Conservation (phyloP, 37 sponge, comb jelly and placozoan genomes). For the Chondrilla cf. caribensis region DNA sequence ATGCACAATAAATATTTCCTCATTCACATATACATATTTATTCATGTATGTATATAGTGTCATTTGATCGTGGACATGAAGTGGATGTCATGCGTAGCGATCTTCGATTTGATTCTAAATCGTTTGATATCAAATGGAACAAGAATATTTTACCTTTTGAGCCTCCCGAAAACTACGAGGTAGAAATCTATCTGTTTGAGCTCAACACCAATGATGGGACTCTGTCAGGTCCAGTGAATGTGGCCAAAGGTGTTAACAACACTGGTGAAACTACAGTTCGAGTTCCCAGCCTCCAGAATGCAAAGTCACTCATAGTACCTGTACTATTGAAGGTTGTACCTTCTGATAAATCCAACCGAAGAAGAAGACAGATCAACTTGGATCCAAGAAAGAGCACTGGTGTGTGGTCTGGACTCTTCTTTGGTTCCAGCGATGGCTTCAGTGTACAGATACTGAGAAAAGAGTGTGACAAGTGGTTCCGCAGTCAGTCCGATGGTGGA, state of each 20-base stretch:
- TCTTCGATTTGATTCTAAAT: not conserved
- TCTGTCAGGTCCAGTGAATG: not conserved
- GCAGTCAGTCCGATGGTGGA: not conserved
- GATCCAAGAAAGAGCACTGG: not conserved
- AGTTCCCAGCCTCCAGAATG: not conserved
- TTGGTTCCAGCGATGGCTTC: not conserved
- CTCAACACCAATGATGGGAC: not conserved
- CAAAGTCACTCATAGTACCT: not conserved
- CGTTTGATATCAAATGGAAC: not conserved
- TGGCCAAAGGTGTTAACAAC: not conserved
- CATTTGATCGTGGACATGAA: constrained; percentile 29
- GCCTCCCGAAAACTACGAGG: constrained; percentile 8
- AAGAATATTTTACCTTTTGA: not conserved
- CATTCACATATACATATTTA: too few relatives aligned
- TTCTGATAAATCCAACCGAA: not conserved
- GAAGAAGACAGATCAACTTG: not conserved
- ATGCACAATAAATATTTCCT: too few relatives aligned
- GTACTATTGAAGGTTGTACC: not conserved
- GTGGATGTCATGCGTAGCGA: constrained; percentile 13
- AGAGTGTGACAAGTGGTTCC: not conserved
- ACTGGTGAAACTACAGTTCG: not conserved
- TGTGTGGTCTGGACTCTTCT: not conserved
- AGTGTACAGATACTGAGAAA: not conserved
- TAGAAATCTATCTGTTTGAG: constrained; percentile 34
- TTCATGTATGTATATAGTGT: too few relatives aligned